phyloP scores from a whole-genome alignment of 2,113 vertebrate genomes.

The Vidua macroura region DNA sequence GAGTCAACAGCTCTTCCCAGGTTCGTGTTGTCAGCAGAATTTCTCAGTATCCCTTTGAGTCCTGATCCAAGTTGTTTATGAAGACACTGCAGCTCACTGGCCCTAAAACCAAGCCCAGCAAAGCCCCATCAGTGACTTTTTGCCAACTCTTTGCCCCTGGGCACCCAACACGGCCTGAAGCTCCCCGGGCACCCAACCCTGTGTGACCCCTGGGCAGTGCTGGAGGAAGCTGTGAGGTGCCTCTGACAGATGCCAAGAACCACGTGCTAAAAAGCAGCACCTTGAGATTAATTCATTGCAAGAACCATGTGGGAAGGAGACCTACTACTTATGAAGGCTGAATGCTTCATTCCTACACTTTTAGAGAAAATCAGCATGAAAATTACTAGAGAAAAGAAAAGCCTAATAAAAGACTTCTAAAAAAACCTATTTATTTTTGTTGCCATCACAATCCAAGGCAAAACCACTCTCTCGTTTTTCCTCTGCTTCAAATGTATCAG shows the following conservation, averaged over 20 bases:
- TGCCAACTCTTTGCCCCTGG: background rate
- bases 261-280: background rate
- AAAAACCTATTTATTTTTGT: background rate
- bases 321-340: background rate
- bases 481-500: background rate
- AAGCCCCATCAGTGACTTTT: background rate
- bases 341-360: background rate
- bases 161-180: too few species aligned
- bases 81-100: background rate
- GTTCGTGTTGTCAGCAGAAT: background rate
- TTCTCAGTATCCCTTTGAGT: background rate
- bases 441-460: background rate
- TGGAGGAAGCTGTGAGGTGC: background rate
- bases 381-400: background rate
- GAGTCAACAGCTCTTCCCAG: background rate
- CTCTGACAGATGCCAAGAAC: background rate
- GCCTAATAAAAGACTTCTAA: background rate
- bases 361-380: background rate
- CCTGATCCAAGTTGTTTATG: fast-evolving
- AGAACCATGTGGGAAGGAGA: background rate
- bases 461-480: background rate
- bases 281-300: background rate
- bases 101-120: background rate
- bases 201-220: background rate
- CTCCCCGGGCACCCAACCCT: background rate